Evolutionary conservation across 2,797 vertebrate genomes (phyloP), one percentile per base, ranked within the genome.

Genomic region (Tenualosa thibaudeaui): DNA sequence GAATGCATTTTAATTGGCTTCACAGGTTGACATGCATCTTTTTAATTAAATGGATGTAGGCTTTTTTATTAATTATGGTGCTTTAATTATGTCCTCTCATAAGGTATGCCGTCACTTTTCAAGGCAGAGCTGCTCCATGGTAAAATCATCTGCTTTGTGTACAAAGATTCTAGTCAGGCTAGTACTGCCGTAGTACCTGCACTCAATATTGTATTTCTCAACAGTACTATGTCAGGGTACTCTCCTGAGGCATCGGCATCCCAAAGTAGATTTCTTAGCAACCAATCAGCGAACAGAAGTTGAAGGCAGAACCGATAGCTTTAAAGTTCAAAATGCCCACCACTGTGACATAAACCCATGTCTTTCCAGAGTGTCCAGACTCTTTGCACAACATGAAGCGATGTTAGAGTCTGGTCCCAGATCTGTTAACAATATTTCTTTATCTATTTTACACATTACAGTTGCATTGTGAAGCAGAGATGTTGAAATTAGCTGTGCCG

Each of bases 1-100:
- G 26, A 82, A 82, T 53, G 50, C 37, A 78, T 78, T 78, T 78
- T 78, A 78, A 78, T 78, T 78, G 71, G 40, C 71, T 78, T 78
- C 43, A 4, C 71, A 78, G 71, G 71, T 78, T 78, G 71, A 78
- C 40, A 19, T 10, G 71, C 40, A 40, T 46, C 71, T 78, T 19
- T 7, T 40, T 17, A 40, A 78, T 43, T 78, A 78, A 78, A 78
- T 78, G 40, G 43, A 46, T 78, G 71, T 43, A 43, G 71, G 17
- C 71, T 22, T 19, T 19, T n/a, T 40, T 17, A 78, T 78, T 78
- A 46, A 78, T 78, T 78, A 78, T 78, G 22, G 15, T 46, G 71
- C 40, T 40, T 78, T 78, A 40, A 71, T 71, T 71, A 22, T 46
- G 68, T 15, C 37, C 37, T 75, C 37, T 75, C 37, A 43, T 71